phyloP scores from a whole-genome alignment of 2,797 vertebrate genomes.

The Anguilla marmorata region DNA sequence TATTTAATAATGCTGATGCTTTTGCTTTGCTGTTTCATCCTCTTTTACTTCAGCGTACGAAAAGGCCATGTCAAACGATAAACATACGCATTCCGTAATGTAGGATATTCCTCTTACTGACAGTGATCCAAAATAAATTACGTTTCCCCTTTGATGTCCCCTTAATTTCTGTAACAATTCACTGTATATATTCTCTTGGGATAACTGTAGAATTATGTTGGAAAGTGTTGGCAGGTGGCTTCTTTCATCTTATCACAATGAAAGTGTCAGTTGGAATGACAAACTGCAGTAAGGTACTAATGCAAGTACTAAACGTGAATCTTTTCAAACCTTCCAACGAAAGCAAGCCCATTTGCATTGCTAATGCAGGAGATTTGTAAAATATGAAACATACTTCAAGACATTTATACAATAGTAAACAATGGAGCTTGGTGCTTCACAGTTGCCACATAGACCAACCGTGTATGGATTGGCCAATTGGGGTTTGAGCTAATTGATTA shows the following conservation, averaged over 20 bases:
- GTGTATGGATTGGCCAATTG: background rate
- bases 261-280: background rate
- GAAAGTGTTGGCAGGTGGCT: background rate
- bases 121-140: background rate
- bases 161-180: background rate
- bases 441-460: background rate
- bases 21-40: background rate
- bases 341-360: background rate
- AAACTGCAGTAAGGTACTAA: too few relatives aligned
- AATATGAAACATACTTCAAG: background rate
- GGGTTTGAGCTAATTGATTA: background rate
- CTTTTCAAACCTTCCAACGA: background rate
- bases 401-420: background rate
- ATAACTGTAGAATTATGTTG: background rate
- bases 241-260: background rate
- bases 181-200: background rate
- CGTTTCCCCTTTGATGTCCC: background rate
- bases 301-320: too few relatives aligned
- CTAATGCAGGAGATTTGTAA: background rate
- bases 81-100: background rate
- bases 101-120: background rate
- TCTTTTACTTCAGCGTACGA: background rate
- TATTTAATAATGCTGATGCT: background rate
- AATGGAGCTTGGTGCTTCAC: background rate
- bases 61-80: background rate